These are phyloP conservation scores for Stenotaenia linearis DNA, from an alignment of 2,888 invertebrate species.

Conservation along the genomic window DNA sequence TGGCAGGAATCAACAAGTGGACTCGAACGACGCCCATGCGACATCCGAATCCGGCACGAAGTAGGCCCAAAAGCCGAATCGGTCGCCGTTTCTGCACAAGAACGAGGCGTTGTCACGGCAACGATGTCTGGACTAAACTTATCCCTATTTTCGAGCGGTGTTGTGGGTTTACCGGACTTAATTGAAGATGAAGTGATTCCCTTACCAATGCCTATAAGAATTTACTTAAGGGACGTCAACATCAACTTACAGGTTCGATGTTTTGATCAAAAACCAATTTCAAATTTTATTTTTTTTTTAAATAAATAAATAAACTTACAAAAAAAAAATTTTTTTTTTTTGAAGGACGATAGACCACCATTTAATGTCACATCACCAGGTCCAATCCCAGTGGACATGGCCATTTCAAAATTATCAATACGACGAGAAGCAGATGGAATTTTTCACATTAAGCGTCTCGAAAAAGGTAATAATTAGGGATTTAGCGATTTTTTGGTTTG, in stretches of 20 bases:
- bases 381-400: slow-evolving; percentile 69
- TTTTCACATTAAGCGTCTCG: slow-evolving; percentile 55
- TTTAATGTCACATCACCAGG: slow-evolving; percentile 75
- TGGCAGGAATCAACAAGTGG: slow-evolving; percentile 33
- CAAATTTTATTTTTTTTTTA: neutral
- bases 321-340: no score
- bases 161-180: slow-evolving; percentile 73
- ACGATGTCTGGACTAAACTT: slow-evolving; percentile 43
- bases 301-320: neutral
- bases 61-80: slow-evolving; percentile 28
- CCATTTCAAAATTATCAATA: slow-evolving; percentile 63
- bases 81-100: slow-evolving; percentile 42
- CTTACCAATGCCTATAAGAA: slow-evolving; percentile 71
- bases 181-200: slow-evolving; percentile 79
- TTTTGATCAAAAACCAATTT: no score
- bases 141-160: slow-evolving; percentile 69
- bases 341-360: slow-evolving; percentile 77
- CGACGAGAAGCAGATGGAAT: slow-evolving; percentile 67
- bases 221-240: slow-evolving; percentile 17
- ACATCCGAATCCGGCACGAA: slow-evolving; percentile 27
- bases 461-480: neutral
- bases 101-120: slow-evolving; percentile 41
- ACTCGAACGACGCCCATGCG: slow-evolving; percentile 26
- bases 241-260: slow-evolving; percentile 35
- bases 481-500: no score